Evolutionary conservation across 2,888 invertebrate genomes (phyloP).

Genomic region (Crioceris asparagi): DNA sequence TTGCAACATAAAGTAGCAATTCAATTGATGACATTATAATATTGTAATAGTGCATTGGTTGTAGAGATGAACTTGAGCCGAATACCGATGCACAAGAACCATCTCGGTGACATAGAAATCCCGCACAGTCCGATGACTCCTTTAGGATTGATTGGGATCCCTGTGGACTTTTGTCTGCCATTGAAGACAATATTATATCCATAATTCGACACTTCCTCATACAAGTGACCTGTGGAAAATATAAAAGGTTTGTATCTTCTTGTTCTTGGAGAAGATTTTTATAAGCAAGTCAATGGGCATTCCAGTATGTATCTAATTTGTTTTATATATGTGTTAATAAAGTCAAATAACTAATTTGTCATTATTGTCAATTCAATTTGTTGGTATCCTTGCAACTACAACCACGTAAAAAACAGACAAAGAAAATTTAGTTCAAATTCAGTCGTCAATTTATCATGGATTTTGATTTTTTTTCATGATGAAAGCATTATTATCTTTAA

Average conservation of each 20-base stretch:
- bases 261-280: neutral
- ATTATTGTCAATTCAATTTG: too few species aligned
- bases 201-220: constrained; percentile 60
- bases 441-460: too few species aligned
- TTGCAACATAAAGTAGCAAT: constrained; percentile 52
- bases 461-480: too few species aligned
- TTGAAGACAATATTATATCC: constrained; percentile 45
- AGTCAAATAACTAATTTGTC: too few species aligned
- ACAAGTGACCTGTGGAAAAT: constrained; percentile 48
- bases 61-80: constrained; percentile 18
- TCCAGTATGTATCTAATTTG: too few species aligned
- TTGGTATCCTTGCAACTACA: too few species aligned
- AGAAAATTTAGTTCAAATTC: too few species aligned
- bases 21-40: constrained; percentile 53
- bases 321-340: too few species aligned
- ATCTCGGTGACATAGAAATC: constrained; percentile 61
- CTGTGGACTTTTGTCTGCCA: constrained; percentile 24
- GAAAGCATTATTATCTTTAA: too few species aligned
- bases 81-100: constrained; percentile 38
- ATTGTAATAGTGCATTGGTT: constrained; percentile 38
- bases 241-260: too few species aligned
- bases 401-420: too few species aligned
- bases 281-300: neutral
- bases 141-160: constrained; percentile 16
- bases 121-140: constrained; percentile 42